These are phyloP conservation scores for Hemicentrotus pulcherrimus DNA, from an alignment of 35 echinoderm and acorn worm genomes.

Conservation along the genomic window DNA sequence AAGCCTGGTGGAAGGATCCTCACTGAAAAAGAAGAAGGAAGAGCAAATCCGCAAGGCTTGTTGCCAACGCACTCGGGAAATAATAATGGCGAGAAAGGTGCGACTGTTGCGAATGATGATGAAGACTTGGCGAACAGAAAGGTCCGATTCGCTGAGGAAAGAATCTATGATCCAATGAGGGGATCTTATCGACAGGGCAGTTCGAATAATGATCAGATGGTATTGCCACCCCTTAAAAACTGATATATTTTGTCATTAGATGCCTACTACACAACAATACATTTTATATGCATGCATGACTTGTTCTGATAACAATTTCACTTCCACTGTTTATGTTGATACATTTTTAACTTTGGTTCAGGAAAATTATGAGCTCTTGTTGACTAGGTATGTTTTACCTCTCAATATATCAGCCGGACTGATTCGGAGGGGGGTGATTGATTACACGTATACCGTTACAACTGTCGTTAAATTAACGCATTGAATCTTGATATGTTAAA, in stretches of 20 bases:
- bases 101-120: neutral
- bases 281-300: too few relatives aligned
- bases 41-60: conserved; percentile 27
- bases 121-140: conserved; percentile 29
- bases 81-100: neutral
- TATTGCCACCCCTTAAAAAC: neutral
- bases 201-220: neutral
- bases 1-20: neutral
- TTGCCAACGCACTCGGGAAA: neutral
- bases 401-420: neutral
- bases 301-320: too few relatives aligned
- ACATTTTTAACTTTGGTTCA: too few relatives aligned
- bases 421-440: too few relatives aligned
- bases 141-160: conserved; percentile 48
- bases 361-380: too few relatives aligned
- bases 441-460: too few relatives aligned
- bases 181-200: neutral
- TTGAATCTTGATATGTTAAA: neutral
- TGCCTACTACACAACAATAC: too few relatives aligned
- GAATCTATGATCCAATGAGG: conserved; percentile 50
- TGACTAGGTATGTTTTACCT: too few relatives aligned
- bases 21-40: neutral
- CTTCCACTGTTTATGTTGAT: too few relatives aligned
- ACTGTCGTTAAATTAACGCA: too few relatives aligned
- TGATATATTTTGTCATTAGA: neutral